Evolutionary conservation across 2,797 vertebrate species (phyloP), one percentile per base, ranked within the genome.

Genomic region (Phaenicophaeus curvirostris): DNA sequence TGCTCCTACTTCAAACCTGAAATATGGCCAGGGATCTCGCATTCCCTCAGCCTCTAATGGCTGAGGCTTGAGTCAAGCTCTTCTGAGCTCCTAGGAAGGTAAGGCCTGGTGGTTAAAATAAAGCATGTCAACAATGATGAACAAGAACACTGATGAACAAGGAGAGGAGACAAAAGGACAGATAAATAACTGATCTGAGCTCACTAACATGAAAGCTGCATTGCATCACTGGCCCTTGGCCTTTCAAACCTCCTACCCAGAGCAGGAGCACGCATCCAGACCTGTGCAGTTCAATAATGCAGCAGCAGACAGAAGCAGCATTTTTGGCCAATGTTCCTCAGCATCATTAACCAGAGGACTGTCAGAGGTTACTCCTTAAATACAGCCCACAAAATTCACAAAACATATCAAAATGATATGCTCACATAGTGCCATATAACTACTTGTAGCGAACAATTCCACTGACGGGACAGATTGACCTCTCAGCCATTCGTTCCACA

Each of bases 101-200:
- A 73, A 73, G 30, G 51, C 58, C 59, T 79, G 42, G 33, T 24
- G 69, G 55, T 66, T 87, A 76, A 95, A 82, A 71, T 24, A 69
- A 87, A 87, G 48, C 39, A 44, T 5, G 9, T 31, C 67, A 68
- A 48, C 39, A 65, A 4, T 61, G 17, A 4, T 67, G 21, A 82
- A 53, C 23, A 69, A 65, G 11, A 30, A 4, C 3, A 3, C 2
- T 62, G 66, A 75, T n/a, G n/a, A n/a, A n/a, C 37, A 62, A 75
- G 54, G 33, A 89, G 28, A 85, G 9, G 21, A 59, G 21, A 68
- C 35, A 79, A 54, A 84, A 41, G 12, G 21, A 61, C 2, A 58
- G 39, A 33, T 18, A 72, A 79, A 48, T 23, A 87, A 61, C 24
- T 50, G 35, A 75, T 35, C 18, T 58, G 41, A 39, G 59, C 31